Percentiles rank a stretch among this genome's conserved stretches.
phyloP scores from a whole-genome alignment of 2,797 vertebrate genomes.

The Macroramphosus scolopax region DNA sequence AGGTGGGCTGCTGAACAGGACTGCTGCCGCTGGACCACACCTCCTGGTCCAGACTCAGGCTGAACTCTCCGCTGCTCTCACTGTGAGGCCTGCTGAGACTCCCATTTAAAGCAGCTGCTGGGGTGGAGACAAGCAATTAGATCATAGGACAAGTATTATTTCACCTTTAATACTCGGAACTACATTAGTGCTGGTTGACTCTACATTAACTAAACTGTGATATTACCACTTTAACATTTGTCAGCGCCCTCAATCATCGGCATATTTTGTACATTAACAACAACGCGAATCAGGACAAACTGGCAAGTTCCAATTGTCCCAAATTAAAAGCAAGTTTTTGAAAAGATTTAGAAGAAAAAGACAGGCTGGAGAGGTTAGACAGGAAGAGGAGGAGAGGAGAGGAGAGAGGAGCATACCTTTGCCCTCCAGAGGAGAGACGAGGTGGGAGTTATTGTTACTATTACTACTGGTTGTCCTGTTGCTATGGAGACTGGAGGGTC shows the following conservation, averaged over 20 bases:
- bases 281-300: too few relatives aligned
- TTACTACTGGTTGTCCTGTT: conserved; percentile 94
- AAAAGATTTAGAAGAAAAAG: conserved; percentile 3
- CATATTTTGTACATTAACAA: too few relatives aligned
- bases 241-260: too few relatives aligned
- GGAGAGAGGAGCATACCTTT: conserved; percentile 85
- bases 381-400: neutral
- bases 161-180: neutral
- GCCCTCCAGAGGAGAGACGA: conserved; percentile 86
- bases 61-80: conserved; percentile 96
- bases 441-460: conserved; percentile 91
- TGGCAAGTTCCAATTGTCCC: too few relatives aligned
- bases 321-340: too few relatives aligned
- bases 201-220: neutral
- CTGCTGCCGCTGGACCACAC: conserved; percentile 94
- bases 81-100: conserved; percentile 89
- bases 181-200: neutral
- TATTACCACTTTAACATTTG: too few relatives aligned
- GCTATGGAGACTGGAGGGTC: conserved; percentile 95
- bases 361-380: neutral
- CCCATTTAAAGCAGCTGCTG: conserved; percentile 82
- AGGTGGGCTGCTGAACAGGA: conserved; percentile 79
- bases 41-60: conserved; percentile 87
- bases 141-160: neutral
- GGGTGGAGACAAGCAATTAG: neutral